Base-by-base conservation (phyloP, 1,140 invertebrate genomes). In the Lordiphosa mommai region DNA sequence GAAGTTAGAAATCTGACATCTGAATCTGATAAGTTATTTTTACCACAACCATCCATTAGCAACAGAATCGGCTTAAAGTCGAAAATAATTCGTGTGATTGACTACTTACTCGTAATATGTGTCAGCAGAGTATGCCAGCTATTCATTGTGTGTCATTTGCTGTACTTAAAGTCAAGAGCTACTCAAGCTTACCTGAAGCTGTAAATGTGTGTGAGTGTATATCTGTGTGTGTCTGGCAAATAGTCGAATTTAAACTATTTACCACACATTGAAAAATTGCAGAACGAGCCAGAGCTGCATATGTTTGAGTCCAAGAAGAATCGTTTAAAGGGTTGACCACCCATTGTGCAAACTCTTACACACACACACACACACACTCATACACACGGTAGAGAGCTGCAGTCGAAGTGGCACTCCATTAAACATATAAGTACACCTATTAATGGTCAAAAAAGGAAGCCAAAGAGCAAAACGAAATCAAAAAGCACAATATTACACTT, bases 391-490 rank as follows among this genome's bases (percentile, higher is more conserved):
- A 63, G 63, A 64, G 52, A 60, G 60, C 32, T 44, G 46, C 52
- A 58, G 50, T 73, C 77, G 67, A 72, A 82, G 76, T 82, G 77
- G 71, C 77, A 82, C 71, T 82, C 76, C 76, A 82, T 82, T 82
- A 84, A 82, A 73, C 76, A 82, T 77, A 82, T 82, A 82, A 84
- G 76, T 82, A 76, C 71, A 84, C 76, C 76, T 84, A 82, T 82
- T 82, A 82, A 82, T 82, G 77, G 77, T 82, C 76, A 84, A 76
- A 82, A 82, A 43, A 68, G 74, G 66, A 80, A 71, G 57, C 46
- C 66, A 61, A 61, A 51, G 41, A 66, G 69, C 55, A 38, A 56
- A 55, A 60, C 52, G 52, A 58, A 64, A 64, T 63, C 38, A 50
- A 46, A 38, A 38, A 71, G 43, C 14, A 82, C 74, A 80, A 80